A percentile compares a stretch with the other conserved stretches of the same genome.
phyloP scores from a whole-genome alignment of 2,113 vertebrate genomes.

The Cromileptes altivelis region DNA sequence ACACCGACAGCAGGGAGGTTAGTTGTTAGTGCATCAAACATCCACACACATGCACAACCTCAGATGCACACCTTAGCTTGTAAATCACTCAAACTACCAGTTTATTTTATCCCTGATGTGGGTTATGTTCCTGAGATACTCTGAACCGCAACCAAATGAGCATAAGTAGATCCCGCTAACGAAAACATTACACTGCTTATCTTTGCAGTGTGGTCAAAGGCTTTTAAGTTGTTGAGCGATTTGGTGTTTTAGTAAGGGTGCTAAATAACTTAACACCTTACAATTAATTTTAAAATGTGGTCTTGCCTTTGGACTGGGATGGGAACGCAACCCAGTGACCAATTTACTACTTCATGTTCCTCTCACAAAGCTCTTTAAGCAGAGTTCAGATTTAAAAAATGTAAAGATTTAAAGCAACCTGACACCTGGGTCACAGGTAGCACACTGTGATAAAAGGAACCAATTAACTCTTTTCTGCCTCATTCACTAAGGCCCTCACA shows the following conservation, averaged over 20 bases:
- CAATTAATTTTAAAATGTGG: background rate
- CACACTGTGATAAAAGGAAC: constrained; percentile 12
- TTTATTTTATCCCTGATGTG: background rate
- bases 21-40: constrained; percentile 24
- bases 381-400: constrained; percentile 49
- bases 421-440: constrained; percentile 67
- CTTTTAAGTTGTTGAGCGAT: background rate
- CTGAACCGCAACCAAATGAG: background rate
- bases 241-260: background rate
- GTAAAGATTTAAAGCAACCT: constrained; percentile 64
- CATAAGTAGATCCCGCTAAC: background rate
- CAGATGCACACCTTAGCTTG: constrained; percentile 22
- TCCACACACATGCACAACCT: constrained; percentile 7
- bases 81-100: constrained; percentile 39
- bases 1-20: constrained; percentile 18
- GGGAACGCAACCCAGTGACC: constrained; percentile 34
- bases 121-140: background rate
- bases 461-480: constrained; percentile 43
- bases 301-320: background rate
- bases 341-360: constrained; percentile 27
- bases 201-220: background rate
- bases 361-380: constrained; percentile 48
- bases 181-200: background rate
- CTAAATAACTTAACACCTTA: no score
- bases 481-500: constrained; percentile 31